Conservation (phyloP, 2,888 invertebrate species). For the Tigriopus californicus region DNA sequence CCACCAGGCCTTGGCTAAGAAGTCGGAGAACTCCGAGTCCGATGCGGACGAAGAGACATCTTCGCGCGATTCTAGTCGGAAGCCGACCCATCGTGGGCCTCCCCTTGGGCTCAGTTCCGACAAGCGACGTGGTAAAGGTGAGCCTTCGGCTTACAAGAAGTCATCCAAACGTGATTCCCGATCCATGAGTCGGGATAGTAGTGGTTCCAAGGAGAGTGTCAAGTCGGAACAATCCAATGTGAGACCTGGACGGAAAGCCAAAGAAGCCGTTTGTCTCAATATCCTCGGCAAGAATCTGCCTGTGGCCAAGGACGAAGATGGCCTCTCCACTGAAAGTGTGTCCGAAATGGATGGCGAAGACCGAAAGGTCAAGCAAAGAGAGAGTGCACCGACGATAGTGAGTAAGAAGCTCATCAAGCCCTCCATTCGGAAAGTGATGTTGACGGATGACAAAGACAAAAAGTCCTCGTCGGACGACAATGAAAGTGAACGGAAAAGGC, state of each 20-base stretch:
- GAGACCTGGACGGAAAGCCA: slow-evolving; percentile 41
- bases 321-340: slow-evolving; percentile 22
- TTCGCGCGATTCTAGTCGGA: background rate
- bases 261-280: slow-evolving; percentile 55
- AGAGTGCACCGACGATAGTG: too few species aligned
- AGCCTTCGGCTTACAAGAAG: background rate
- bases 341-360: slow-evolving; percentile 26
- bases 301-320: slow-evolving; percentile 35
- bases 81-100: background rate
- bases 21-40: background rate
- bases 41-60: slow-evolving; percentile 4
- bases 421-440: background rate
- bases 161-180: background rate
- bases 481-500: background rate
- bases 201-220: background rate
- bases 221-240: background rate
- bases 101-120: background rate
- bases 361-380: background rate
- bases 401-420: background rate
- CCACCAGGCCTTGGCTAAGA: background rate
- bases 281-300: slow-evolving; percentile 47
- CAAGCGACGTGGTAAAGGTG: background rate
- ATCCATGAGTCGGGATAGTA: background rate
- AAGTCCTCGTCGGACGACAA: background rate
- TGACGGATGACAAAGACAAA: background rate